Conservation (phyloP, 1,140 invertebrate species). For the Tetragonula clypearis region DNA sequence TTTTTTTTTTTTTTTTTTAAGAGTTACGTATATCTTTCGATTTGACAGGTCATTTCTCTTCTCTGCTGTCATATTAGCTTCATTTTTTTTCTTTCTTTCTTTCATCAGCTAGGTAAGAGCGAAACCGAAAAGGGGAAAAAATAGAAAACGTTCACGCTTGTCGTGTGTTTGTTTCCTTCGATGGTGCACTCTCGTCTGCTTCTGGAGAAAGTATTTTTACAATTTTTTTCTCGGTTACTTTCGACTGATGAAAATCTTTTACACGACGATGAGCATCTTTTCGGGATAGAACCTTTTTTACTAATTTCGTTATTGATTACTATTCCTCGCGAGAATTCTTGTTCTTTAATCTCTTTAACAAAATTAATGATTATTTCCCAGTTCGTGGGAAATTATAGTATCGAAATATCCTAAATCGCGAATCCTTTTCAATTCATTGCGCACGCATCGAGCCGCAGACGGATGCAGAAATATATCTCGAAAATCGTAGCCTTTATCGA, state of each 20-base stretch:
- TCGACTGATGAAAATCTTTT: not conserved
- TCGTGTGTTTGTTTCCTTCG: not conserved
- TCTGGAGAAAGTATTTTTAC: not conserved
- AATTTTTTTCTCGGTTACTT: not conserved
- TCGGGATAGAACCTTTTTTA: no score
- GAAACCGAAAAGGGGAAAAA: not conserved
- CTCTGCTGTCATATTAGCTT: not conserved
- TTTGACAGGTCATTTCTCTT: not conserved
- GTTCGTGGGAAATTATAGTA: no score
- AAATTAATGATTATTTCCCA: no score
- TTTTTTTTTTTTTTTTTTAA: not conserved
- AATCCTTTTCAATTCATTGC: no score
- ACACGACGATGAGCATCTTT: not conserved
- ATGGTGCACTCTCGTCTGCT: no score
- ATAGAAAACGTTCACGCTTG: not conserved
- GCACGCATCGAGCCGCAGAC: no score
- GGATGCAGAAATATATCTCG: no score
- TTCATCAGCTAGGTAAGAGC: not conserved
- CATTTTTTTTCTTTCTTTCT: not conserved
- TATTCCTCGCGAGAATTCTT: no score
- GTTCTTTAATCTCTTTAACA: no score
- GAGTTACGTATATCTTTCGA: not conserved
- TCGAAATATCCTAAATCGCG: no score
- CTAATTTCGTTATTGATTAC: no score
- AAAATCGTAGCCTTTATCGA: no score